Evolutionary conservation across 1,140 invertebrate genomes (phyloP).

Genomic region (Aphis gossypii): DNA sequence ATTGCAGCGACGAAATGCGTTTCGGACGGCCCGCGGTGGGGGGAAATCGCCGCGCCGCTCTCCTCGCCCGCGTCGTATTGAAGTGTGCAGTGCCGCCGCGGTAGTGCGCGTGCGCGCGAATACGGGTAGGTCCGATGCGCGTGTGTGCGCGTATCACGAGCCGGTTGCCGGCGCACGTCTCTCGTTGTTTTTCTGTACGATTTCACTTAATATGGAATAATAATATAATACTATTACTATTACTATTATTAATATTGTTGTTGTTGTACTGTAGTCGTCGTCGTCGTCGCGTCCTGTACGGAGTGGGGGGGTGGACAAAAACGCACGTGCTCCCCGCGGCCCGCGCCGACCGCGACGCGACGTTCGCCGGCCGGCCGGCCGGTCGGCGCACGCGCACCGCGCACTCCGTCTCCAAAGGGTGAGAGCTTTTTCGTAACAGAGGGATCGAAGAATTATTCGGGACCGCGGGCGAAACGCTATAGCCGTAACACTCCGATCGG

Average conservation of each 20-base stretch:
- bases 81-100: neutral
- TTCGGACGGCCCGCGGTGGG: neutral
- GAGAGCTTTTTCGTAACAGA: neutral
- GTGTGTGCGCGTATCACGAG: slow-evolving; percentile 17
- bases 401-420: neutral
- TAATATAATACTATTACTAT: neutral
- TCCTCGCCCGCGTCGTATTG: neutral
- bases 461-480: neutral
- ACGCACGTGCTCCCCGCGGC: slow-evolving; percentile 4
- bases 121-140: neutral
- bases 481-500: neutral
- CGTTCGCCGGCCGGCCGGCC: too few species aligned
- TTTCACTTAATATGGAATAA: neutral
- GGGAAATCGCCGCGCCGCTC: neutral
- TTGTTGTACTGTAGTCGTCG: neutral
- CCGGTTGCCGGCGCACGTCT: neutral
- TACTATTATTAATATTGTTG: neutral
- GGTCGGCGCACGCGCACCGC: neutral
- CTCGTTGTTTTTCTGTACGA: neutral
- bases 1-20: neutral
- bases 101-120: neutral
- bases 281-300: neutral
- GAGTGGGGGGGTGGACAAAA: neutral
- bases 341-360: too few species aligned
- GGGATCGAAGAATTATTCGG: neutral